phyloP scores from a whole-genome alignment of 2,113 vertebrate species.

The Brachirus orientalis region DNA sequence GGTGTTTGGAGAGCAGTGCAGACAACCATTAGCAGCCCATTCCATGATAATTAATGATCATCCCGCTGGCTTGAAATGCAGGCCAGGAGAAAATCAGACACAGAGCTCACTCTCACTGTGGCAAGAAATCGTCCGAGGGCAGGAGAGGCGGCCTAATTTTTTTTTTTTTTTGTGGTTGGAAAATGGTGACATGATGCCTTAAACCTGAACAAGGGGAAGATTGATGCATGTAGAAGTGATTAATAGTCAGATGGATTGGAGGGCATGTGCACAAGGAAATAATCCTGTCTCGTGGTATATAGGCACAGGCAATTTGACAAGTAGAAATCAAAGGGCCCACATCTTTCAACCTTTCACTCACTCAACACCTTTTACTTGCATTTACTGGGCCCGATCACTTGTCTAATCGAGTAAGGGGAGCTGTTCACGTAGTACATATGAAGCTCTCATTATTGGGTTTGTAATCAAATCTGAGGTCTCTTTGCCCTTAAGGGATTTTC shows the following conservation, averaged over 20 bases:
- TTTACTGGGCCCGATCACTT: slow-evolving; percentile 56
- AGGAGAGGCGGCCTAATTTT: slow-evolving; percentile 15
- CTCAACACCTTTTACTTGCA: slow-evolving; percentile 40
- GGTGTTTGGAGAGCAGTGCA: slow-evolving; percentile 53
- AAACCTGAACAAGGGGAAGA: neutral
- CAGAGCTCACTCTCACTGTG: slow-evolving; percentile 32
- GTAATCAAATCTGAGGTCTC: slow-evolving; percentile 75
- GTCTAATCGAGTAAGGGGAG: slow-evolving; percentile 58
- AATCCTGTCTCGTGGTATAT: slow-evolving; percentile 21
- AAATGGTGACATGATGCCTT: slow-evolving; percentile 31
- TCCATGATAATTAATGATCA: slow-evolving; percentile 79
- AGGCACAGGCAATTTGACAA: slow-evolving; percentile 24
- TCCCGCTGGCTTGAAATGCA: slow-evolving; percentile 70
- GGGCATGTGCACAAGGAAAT: slow-evolving; percentile 16
- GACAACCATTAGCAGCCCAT: slow-evolving; percentile 78
- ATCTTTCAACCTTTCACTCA: slow-evolving; percentile 5
- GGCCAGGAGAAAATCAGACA: slow-evolving; percentile 52
- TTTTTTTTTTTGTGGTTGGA: slow-evolving; percentile 21
- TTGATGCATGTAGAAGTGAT: slow-evolving; percentile 50
- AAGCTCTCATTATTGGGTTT: slow-evolving; percentile 71
- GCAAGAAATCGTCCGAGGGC: slow-evolving; percentile 42
- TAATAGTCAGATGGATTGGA: slow-evolving; percentile 21
- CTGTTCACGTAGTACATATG: slow-evolving; percentile 64
- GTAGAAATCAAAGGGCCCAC: neutral
- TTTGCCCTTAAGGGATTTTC: slow-evolving; percentile 56